A percentile compares a stretch with the other conserved stretches of the same genome.
These are phyloP conservation scores for Tubiluchus corallicola DNA, from an alignment of 2,888 invertebrate genomes.

Conservation along the genomic window DNA sequence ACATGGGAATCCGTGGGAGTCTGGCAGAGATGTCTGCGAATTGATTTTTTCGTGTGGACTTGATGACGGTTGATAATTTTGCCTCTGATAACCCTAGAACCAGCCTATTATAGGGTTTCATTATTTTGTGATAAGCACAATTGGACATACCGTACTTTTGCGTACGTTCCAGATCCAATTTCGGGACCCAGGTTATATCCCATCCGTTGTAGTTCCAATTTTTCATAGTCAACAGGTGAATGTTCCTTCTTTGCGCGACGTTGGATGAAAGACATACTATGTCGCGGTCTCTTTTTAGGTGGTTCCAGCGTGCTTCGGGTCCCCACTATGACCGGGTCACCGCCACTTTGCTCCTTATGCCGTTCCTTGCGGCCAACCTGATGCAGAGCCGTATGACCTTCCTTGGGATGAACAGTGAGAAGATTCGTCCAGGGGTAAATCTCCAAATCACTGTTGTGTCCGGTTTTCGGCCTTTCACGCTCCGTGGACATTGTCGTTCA, in stretches of 20 bases:
- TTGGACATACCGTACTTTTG: not conserved
- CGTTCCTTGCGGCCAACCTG: too few relatives aligned
- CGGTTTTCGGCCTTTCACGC: not conserved
- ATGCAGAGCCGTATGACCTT: not conserved
- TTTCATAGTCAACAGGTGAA: not conserved
- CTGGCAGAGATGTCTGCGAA: too few relatives aligned
- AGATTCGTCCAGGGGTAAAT: not conserved
- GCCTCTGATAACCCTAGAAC: too few relatives aligned
- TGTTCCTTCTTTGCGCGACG: not conserved
- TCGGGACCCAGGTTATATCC: not conserved
- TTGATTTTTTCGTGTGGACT: too few relatives aligned
- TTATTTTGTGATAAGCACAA: too few relatives aligned
- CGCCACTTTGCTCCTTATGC: too few relatives aligned
- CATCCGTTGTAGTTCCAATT: not conserved
- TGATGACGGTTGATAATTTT: too few relatives aligned
- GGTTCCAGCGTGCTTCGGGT: too few relatives aligned
- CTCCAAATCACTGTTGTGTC: not conserved
- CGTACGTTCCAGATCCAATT: not conserved
- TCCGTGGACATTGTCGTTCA: too few relatives aligned
- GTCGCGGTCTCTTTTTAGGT: not conserved
- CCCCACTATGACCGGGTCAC: too few relatives aligned
- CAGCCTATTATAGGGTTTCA: too few relatives aligned
- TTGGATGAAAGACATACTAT: not conserved
- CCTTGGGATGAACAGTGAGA: not conserved
- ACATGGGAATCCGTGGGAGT: too few relatives aligned